Base-by-base conservation (phyloP, 2,888 invertebrate species). In the Sminthurinus aureus region DNA sequence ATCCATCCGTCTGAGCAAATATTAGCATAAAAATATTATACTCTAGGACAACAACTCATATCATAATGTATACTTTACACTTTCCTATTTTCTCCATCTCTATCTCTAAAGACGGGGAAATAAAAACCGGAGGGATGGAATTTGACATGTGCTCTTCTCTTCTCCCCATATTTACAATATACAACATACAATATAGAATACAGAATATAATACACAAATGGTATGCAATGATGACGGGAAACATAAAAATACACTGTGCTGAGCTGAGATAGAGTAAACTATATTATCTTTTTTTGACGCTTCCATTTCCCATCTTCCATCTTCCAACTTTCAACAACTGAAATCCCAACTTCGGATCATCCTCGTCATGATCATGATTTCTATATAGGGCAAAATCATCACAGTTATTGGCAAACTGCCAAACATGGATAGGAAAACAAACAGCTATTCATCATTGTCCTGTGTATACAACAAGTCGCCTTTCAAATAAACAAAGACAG, bases 361-460 rank as follows among this genome's bases (percentile, higher is more conserved):
- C 58, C 24, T 71, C 71, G 24, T 71, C 58, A 38, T 38, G 13
- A 20, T 67, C 20, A 20, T 67, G 67, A 20, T 18, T 20, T 22
- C 22, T 13, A 24, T 20, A 26, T 13, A 26, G 71, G 24, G 71
- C 13, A 24, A 15, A 26, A 24, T 15, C 24, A 38, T 38, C 71
- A 71, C 26, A 24, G 8, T 0, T 78, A 78, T 78, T 78, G 78
- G 78, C 66, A 78, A 64, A 64, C 18, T 66, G 24, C 78, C 78
- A 78, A 38, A 78, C 52, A 78, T 66, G 66, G 77, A 77, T 22
- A 18, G 13, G 78, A 78, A 78, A 66, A 78, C 66, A 78, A 78
- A 78, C 78, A 78, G n/a, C 78, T 52, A 78, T 78, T 78, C 78
- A 66, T 78, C 78, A 78, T 78, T 78, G 52, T 50, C 78, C 71